Base-by-base conservation (phyloP, 2,797 vertebrate genomes). In the Poecilia velifera region DNA sequence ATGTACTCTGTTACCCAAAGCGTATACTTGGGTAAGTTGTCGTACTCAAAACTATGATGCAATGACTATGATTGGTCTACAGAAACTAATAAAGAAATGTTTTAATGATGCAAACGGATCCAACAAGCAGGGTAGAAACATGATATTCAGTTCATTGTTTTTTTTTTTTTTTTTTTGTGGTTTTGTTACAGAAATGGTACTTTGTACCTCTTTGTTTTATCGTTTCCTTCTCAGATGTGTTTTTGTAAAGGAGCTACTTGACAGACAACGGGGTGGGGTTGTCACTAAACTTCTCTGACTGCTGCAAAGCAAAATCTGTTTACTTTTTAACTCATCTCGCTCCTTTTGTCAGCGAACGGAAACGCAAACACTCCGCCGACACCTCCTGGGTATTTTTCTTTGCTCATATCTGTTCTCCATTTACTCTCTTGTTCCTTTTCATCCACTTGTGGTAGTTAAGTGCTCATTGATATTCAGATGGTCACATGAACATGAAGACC, bases 261-360 rank as follows among this genome's bases (percentile, higher is more conserved):
- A 94, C 92, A 94, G 93, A 95, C 94, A 93, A 94, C 93, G 90
- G 90, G 87, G 90, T 66, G 79, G 70, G 78, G 85, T 89, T 95
- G 93, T 94, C 93, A 93, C 87, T 87, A 89, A 92, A 93, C 87
- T 91, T 92, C 85, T 86, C 57, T 84, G 72, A 79, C 83, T 80
- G 80, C 81, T 81, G 84, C 64, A 66, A 92, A 88, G 92, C 89
- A 92, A 91, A 84, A 89, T 91, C 87, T 94, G 87, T 93, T 92
- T 92, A 85, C 88, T 90, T 90, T 90, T 90, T 84, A 82, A 82
- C 75, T 92, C 89, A 87, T 90, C 82, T 88, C 79, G 86, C 80
- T 85, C 62, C 20, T 86, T 90, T 81, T 88, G 91, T 93, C 91
- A 85, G 55, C 28, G 18, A 87, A 82, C 80, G 66, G 64, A 73